These are phyloP conservation scores for Parnassius orleans DNA, from an alignment of 2,888 invertebrate species.

Conservation along the genomic window DNA sequence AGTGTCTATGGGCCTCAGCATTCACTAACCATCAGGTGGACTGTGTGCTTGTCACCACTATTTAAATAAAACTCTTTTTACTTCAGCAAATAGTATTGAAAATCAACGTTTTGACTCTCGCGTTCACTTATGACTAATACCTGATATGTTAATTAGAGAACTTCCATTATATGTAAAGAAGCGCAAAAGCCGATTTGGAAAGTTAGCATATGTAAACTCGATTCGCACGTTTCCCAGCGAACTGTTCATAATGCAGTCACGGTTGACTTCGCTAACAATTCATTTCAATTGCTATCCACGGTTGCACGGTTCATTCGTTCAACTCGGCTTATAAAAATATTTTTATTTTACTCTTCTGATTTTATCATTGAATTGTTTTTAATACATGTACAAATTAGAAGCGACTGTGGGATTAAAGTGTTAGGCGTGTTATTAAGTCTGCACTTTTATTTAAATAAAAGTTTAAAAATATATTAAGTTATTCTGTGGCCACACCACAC, in stretches of 20 bases:
- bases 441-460: too few relatives aligned
- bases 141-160: background rate
- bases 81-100: too few relatives aligned
- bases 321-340: conserved; percentile 4
- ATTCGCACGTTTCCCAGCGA: conserved; percentile 13
- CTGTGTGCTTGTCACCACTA: too few relatives aligned
- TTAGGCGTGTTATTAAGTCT: too few relatives aligned
- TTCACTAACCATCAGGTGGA: too few relatives aligned
- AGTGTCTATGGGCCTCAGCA: too few relatives aligned
- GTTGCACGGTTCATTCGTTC: conserved; percentile 15
- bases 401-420: too few relatives aligned
- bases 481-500: too few relatives aligned
- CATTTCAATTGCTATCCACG: conserved; percentile 28
- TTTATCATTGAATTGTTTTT: background rate
- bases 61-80: too few relatives aligned
- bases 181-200: conserved; percentile 1
- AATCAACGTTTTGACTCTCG: too few relatives aligned
- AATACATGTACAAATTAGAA: background rate
- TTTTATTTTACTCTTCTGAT: background rate
- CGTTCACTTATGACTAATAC: too few relatives aligned
- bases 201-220: conserved; percentile 1
- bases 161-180: background rate
- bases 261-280: conserved; percentile 30
- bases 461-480: too few relatives aligned
- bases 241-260: conserved; percentile 24